These are phyloP conservation scores for Panagrolaimus sp. DNA, from an alignment of 1,140 invertebrate genomes.

Conservation along the genomic window DNA sequence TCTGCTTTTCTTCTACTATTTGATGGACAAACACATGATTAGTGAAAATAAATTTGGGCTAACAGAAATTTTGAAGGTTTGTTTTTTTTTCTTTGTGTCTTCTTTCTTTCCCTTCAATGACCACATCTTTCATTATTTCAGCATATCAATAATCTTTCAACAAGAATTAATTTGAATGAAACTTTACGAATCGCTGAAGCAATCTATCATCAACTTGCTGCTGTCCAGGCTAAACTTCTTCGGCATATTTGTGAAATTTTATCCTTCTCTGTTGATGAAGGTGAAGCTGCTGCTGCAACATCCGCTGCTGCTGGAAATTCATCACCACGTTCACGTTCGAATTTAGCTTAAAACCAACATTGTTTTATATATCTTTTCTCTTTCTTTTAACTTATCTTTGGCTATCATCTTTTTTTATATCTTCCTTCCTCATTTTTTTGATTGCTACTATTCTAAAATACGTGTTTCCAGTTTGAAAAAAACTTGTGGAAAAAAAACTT, in stretches of 20 bases:
- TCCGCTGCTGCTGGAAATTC: not conserved
- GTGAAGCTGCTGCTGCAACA: not conserved
- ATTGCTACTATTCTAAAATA: too few species aligned
- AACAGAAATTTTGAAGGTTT: conserved; percentile 86
- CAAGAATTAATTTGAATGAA: conserved; percentile 72
- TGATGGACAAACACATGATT: conserved; percentile 75
- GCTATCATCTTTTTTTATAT: too few species aligned
- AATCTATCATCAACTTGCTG: conserved; percentile 65
- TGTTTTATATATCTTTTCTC: too few species aligned
- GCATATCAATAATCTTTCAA: conserved; percentile 86
- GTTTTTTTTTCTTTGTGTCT: too few species aligned
- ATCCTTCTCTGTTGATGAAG: conserved; percentile 38
- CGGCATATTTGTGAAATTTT: conserved; percentile 51
- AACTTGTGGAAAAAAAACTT: too few species aligned
- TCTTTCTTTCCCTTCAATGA: not conserved
- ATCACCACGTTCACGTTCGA: too few species aligned
- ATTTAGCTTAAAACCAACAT: too few species aligned
- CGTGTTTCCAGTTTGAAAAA: too few species aligned
- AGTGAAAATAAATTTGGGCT: conserved; percentile 86
- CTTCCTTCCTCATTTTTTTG: too few species aligned
- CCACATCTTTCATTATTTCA: conserved; percentile 61
- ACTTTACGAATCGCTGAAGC: conserved; percentile 77
- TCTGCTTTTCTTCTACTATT: conserved; percentile 86
- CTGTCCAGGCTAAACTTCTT: conserved; percentile 56
- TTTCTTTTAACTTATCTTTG: too few species aligned